Evolutionary conservation across 2,797 vertebrate genomes (phyloP), one percentile per base, ranked within the genome.

Genomic region (Rhyacichthys aspro): DNA sequence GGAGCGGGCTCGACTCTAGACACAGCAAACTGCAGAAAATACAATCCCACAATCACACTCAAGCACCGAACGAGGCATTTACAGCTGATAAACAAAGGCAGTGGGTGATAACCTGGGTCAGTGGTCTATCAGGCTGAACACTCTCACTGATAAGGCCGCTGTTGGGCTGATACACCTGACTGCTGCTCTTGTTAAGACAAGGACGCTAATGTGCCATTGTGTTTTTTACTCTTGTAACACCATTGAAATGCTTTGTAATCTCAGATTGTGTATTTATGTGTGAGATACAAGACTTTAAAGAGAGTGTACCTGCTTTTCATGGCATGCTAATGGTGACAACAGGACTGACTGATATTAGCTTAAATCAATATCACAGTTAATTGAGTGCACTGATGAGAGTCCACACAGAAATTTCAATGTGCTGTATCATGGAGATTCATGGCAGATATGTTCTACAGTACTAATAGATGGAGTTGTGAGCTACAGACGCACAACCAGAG

Each of bases 131-230:
- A 57, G 77, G 58, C 67, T 48, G 64, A 74, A 78, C 67, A 57
- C 67, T 53, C 66, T 66, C 43, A 55, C 66, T 74, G 82, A 89
- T 86, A 88, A 86, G 72, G 74, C 62, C 59, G 50, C 64, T 67
- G 79, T 75, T 67, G 41, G 53, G 48, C 45, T 59, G 55, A 76
- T 65, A 71, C 73, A 63, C 72, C 37, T 53, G 78, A 46, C 63
- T 19, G n/a, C 63, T 71, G 71, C 60, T 81, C 82, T 88, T 78
- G 67, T 74, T 70, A 41, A 77, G 44, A 46, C 68, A 8, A 11
- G 16, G 57, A 64, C 66, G 39, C 72, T 74, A 67, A 80, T 55
- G 55, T 50, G 17, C 68, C 47, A 73, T 69, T 79, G 79, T 83
- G 67, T 45, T 64, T 71, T 48, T 38, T 38, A 39, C 62, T 36